Evolutionary conservation across 92 coral and sea anemone genomes (phyloP), one percentile per base, ranked within the genome.

Genomic region (Bergia puertoricense): DNA sequence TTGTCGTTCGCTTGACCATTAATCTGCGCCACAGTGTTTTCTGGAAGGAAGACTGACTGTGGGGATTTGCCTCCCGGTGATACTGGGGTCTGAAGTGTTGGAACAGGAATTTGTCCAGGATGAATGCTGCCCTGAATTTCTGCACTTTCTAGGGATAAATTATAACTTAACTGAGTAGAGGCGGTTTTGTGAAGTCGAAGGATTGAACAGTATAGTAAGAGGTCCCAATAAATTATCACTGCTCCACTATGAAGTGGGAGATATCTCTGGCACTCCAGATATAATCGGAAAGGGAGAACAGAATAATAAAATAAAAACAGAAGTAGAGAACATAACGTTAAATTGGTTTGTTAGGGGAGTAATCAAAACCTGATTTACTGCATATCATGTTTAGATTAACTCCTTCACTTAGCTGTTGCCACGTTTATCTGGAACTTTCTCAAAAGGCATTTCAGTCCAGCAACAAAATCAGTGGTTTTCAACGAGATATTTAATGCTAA

Each of bases 41-140:
- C 86, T 5, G 78, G 77, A 44, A 69, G 65, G 23, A 69, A 13
- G 0, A 8, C 79, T n/a, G 79, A 46, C 56, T 71, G 78, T 46
- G 87, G 62, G 37, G 87, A 14, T 7, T 46, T 71, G 18, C 72
- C 8, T 57, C 36, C 2, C 30, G 74, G 18, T n/a, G 86, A 23
- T 41, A 36, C 76, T 4, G 45, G 57, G 4, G 76, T 82, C 43
- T 84, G 45, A 22, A 15, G 15, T 10, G 77, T 67, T 30, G 78
- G 86, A 30, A 45, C 15, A 11, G 87, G 65, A 16, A 46, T 2
- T 2, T 84, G 37, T 8, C 87, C 65, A 16, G 87, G 38, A 14
- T 84, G 87, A 42, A 84, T 71, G 20, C 87, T 84, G 43, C 87
- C 87, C 87, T 84, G 67, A 38, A 84, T 84, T 37, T 42, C 77